Evolutionary conservation across 2,888 invertebrate species (phyloP), one percentile per base, ranked within the genome.

Genomic region (Conops quadrifasciatus): DNA sequence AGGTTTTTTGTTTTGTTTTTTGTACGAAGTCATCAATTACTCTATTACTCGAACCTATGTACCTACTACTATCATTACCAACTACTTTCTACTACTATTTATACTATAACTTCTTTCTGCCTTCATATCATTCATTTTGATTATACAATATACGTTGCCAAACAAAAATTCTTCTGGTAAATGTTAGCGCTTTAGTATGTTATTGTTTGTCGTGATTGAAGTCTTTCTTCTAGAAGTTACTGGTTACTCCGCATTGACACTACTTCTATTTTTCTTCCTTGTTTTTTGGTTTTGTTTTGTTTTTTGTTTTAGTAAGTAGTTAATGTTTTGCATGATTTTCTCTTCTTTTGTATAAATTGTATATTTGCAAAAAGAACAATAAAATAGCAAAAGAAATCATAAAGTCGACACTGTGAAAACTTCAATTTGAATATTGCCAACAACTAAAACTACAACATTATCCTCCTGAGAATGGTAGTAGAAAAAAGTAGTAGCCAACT

Each of bases 371-470:
- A 36, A 4, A 9, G 9, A 36, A 36, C 36, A 36, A 36, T 4
- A 36, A 4, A 36, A 36, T 4, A 4, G 9, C 9, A 36, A 36
- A 36, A 36, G 4, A 36, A 36, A 4, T 9, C 36, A 36, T 36
- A 36, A 36, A 36, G 4, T 36, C 4, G 36, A 36, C 36, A 36
- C 36, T 36, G 36, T 36, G 36, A 36, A 4, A 36, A 36, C 36
- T 9, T 36, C 5, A 7, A 36, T 36, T 36, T 36, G 36, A 36
- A 36, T 36, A 36, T 36, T 7, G 4, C 36, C 36, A 36, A 36
- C 36, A 36, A 36, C 4, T 36, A 69, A 67, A 67, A 74, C 49
- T 43, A 65, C 67, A 74, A 75, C 56, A 72, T 60, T 66, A 66
- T 56, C 71, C 68, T 67, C 15, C 15, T 19, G 36, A 13, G 47